Base-by-base conservation (phyloP, 2,888 invertebrate genomes). In the Andricus curvator region DNA sequence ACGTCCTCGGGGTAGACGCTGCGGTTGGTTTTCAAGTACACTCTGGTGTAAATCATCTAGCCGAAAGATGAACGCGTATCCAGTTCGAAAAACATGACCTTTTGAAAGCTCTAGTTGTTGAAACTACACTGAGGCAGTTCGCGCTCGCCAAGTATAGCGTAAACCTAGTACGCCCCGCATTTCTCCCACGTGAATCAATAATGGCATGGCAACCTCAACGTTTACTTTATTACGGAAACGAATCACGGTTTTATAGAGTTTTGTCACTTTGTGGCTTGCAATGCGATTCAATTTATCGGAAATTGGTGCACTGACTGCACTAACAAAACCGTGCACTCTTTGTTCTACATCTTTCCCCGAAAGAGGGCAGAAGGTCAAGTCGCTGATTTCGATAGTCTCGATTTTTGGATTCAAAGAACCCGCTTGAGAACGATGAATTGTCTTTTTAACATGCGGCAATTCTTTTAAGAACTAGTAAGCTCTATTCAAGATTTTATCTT, bases 181-280 rank as follows among this genome's bases (percentile, higher is more conserved):
- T 78, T 77, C 78, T 77, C 76, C 74, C 82, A 70, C 80, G 85
- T 80, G 77, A 88, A 90, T 90, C 90, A 87, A 90, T 90, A 89
- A 82, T 85, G 87, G 86, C 89, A 88, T 89, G 85, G 88, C 87
- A 90, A 89, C 90, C 82, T 85, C 82, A 79, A 60, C 66, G 68
- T 83, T 56, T 5, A 74, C 33, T n/a, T n/a, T 56, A 56, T 56
- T 33, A 33, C 56, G 51, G 20, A 51, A 25, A 20, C 20, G 20
- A 33, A 74, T 68, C 48, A 17, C 29, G 51, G 17, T 25, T 74
- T 37, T 37, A 25, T 51, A 5, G 17, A 56, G 56, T 56, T 33
- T 51, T 74, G 74, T 56, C 74, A 74, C 33, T 68, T 22, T n/a
- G 13, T 17, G 13, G 56, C n/a, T 74, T 60, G 22, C 13, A 15